phyloP scores from a whole-genome alignment of 2,888 invertebrate genomes.

The Lasioglossum pauxillum region DNA sequence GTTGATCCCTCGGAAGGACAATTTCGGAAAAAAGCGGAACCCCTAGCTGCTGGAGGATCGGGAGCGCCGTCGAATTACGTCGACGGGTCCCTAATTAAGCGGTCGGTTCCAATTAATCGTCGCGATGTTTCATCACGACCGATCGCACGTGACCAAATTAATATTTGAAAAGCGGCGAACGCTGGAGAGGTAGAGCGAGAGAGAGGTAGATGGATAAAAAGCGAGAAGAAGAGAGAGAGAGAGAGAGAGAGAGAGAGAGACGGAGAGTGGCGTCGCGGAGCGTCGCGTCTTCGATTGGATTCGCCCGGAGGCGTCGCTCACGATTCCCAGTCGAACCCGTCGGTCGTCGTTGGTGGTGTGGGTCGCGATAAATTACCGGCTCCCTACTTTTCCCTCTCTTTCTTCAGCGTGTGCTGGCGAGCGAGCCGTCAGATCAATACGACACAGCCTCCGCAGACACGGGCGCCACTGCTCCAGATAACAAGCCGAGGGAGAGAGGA shows the following conservation, averaged over 20 bases:
- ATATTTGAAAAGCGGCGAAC: slow-evolving; percentile 1
- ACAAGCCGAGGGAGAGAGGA: slow-evolving; percentile 64
- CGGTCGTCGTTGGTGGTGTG: slow-evolving; percentile 27
- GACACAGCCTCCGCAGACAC: slow-evolving; percentile 76
- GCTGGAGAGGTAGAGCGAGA: not conserved
- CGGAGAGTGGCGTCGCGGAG: slow-evolving; percentile 13
- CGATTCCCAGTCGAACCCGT: slow-evolving; percentile 50
- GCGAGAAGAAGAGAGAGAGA: not conserved
- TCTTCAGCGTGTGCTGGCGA: slow-evolving; percentile 68
- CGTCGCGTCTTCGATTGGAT: slow-evolving; percentile 46
- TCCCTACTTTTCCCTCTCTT: slow-evolving; percentile 67
- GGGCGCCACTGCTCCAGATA: slow-evolving; percentile 79
- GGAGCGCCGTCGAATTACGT: not conserved
- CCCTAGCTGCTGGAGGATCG: not conserved
- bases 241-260: not conserved
- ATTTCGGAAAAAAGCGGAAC: not conserved
- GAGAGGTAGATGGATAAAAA: not conserved
- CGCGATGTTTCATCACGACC: slow-evolving; percentile 8
- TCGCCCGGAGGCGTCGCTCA: slow-evolving; percentile 41
- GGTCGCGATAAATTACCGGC: slow-evolving; percentile 62
- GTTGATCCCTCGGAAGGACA: not conserved
- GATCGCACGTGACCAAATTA: slow-evolving; percentile 46
- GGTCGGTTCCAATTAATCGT: slow-evolving; percentile 4
- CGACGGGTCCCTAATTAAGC: not conserved
- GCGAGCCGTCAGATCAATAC: slow-evolving; percentile 82